These are phyloP conservation scores for Chaenocephalus aceratus DNA, from an alignment of 2,113 vertebrate genomes.

Conservation along the genomic window DNA sequence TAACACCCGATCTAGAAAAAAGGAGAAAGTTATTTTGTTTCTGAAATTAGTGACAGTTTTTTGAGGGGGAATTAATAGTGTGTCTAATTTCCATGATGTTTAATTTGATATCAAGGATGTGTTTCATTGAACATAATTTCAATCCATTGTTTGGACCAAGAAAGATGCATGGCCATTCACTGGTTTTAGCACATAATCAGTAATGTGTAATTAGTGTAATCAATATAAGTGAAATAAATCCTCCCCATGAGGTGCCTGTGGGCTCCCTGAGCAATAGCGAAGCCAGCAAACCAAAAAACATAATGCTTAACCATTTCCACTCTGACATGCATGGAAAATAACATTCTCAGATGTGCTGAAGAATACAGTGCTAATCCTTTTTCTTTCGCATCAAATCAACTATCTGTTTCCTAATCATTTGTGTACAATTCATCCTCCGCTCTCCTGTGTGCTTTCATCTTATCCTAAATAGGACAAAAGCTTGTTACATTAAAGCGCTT, in stretches of 20 bases:
- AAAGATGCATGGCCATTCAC: slow-evolving; percentile 46
- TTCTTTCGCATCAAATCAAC: slow-evolving; percentile 42
- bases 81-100: slow-evolving; percentile 41
- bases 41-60: slow-evolving; percentile 32
- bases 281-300: slow-evolving; percentile 39
- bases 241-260: slow-evolving; percentile 18
- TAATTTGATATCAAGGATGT: slow-evolving; percentile 46
- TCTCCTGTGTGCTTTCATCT: slow-evolving; percentile 47
- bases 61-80: slow-evolving; percentile 21
- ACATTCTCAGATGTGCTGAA: slow-evolving; percentile 18
- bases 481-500: slow-evolving; percentile 60
- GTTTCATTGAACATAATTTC: slow-evolving; percentile 46
- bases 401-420: slow-evolving; percentile 38
- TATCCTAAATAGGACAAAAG: slow-evolving; percentile 64
- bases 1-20: neutral
- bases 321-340: slow-evolving; percentile 18
- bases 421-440: slow-evolving; percentile 19
- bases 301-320: slow-evolving; percentile 35
- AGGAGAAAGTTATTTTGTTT: slow-evolving; percentile 21
- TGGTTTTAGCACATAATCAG: slow-evolving; percentile 61
- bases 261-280: slow-evolving; percentile 42
- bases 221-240: slow-evolving; percentile 68
- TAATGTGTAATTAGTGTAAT: slow-evolving; percentile 69
- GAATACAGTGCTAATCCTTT: slow-evolving; percentile 22
- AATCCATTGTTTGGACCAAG: slow-evolving; percentile 46